phyloP scores from a whole-genome alignment of 2,113 vertebrate genomes.

The Platanista minor region DNA sequence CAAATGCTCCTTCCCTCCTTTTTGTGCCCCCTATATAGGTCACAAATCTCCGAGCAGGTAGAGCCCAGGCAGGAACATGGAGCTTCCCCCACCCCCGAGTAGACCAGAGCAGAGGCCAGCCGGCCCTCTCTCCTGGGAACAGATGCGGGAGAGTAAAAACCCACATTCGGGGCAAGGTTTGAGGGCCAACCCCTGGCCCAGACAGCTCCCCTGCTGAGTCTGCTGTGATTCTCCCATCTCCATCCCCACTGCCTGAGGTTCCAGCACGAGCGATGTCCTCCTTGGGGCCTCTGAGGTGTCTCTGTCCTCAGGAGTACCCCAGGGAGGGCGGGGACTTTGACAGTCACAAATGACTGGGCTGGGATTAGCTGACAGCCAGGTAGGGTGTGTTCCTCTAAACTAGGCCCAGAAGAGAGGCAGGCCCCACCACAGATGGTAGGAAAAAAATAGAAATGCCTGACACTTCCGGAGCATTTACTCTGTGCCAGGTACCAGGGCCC shows the following conservation, averaged over 20 bases:
- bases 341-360: not conserved
- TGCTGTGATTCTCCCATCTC: fast-evolving
- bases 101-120: not conserved
- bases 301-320: not conserved
- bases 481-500: not conserved
- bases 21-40: not conserved
- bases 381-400: not conserved
- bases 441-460: not conserved
- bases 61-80: not conserved
- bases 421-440: not conserved
- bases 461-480: not conserved
- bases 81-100: not conserved
- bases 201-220: not conserved
- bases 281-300: not conserved
- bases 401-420: not conserved
- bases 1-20: not conserved
- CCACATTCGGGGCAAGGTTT: not conserved
- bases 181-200: not conserved
- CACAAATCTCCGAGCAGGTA: not conserved
- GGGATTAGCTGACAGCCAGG: not conserved
- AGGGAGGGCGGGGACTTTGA: not conserved
- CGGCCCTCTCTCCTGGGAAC: not conserved
- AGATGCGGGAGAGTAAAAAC: not conserved
- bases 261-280: not conserved
- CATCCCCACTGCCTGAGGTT: not conserved